Evolutionary conservation across 2,113 vertebrate genomes (phyloP), one percentile per base, ranked within the genome.

Genomic region (Lota lota): DNA sequence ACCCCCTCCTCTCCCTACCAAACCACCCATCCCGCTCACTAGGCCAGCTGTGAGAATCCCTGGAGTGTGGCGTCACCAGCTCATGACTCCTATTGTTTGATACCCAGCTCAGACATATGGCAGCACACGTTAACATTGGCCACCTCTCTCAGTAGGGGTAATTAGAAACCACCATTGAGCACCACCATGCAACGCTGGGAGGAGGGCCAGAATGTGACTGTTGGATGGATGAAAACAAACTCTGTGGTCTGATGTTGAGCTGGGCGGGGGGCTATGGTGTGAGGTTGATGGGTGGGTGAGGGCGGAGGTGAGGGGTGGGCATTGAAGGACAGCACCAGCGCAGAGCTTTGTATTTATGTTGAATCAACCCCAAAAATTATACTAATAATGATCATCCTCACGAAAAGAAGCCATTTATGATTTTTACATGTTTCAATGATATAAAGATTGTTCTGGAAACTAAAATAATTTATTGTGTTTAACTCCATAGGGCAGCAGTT

Each of bases 11-110:
- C 79, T 64, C 68, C 63, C 57, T 11, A 56, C 40, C 40, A 47
- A 14, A 47, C 40, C 40, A 47, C 40, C 40, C 11, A 8, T 11
- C 40, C 10, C 53, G 17, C 53, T 14, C 17, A 56, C 18, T 81
- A 85, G 70, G 66, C 74, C 83, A 88, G 86, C 79, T 89, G 84
- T 88, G 78, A 47, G 40, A 47, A 47, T 81, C 72, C 63, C 63
- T 70, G 68, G 53, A 62, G 60, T 68, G 36, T 69, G 63, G 64
- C 65, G 67, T 67, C 65, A 79, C 61, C 66, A 67, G n/a, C 72
- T 47, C 65, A 68, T 63, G 47, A n/a, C 72, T 47, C 64, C 66
- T 63, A 33, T 61, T 61, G 63, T 66, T 72, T 62, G 74, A 80
- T 85, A 78, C 63, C 68, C 61, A 57, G 64, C 68, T 80, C 67